Conservation (phyloP, 2,113 vertebrate species). For the Oncorhynchus clarkii region DNA sequence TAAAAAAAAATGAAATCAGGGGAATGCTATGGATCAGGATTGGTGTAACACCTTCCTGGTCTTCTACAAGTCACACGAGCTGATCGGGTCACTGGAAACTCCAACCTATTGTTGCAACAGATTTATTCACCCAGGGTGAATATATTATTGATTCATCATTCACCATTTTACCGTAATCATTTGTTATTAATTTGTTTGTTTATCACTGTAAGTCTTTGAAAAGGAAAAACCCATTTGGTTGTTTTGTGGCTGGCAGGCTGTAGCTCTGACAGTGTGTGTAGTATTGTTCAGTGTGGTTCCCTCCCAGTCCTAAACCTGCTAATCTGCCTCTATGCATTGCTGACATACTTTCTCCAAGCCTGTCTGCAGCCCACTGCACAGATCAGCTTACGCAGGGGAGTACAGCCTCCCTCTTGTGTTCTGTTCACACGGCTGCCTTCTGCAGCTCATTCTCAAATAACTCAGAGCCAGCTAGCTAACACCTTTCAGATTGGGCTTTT, state of each 20-base stretch:
- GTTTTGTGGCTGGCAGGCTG: conserved; percentile 6
- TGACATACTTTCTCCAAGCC: conserved; percentile 41
- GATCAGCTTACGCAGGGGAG: conserved; percentile 45
- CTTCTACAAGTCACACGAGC: not conserved
- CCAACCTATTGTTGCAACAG: too few relatives aligned
- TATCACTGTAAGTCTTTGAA: conserved; percentile 2
- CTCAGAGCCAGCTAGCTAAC: conserved; percentile 9
- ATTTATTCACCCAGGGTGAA: not conserved
- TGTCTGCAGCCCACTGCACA: conserved; percentile 37
- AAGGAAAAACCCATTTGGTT: not conserved
- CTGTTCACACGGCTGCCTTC: too few relatives aligned
- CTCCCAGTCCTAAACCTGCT: conserved; percentile 35
- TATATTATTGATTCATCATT: not conserved
- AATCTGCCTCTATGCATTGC: conserved; percentile 49
- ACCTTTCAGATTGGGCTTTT: not conserved
- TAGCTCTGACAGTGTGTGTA: not conserved
- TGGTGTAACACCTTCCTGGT: not conserved
- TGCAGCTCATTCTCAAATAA: not conserved
- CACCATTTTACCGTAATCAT: not conserved
- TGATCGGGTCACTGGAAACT: not conserved
- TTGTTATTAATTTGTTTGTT: not conserved
- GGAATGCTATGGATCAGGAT: not conserved
- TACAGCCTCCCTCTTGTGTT: not conserved
- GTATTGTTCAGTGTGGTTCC: conserved; percentile 22
- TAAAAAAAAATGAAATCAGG: too few relatives aligned